These are phyloP conservation scores for Caradrina clavipalpis DNA, from an alignment of 2,888 invertebrate species.

Conservation along the genomic window DNA sequence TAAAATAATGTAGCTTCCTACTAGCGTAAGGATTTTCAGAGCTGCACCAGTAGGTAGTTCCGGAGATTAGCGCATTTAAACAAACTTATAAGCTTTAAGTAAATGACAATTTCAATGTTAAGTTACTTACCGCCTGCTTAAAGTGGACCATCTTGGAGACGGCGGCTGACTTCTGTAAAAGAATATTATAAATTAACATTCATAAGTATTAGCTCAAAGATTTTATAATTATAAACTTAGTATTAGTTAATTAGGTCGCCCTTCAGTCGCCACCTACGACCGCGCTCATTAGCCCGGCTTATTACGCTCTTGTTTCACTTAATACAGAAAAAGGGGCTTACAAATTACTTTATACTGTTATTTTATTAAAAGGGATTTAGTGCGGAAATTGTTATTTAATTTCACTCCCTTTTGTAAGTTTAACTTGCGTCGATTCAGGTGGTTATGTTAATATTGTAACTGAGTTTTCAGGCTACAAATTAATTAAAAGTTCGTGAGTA, in stretches of 20 bases:
- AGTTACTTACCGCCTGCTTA: slow-evolving; percentile 70
- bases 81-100: too few species aligned
- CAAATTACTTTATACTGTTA: slow-evolving; percentile 9
- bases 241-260: slow-evolving; percentile 29
- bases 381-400: slow-evolving; percentile 5
- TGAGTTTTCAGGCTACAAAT: background rate
- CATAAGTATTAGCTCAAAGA: slow-evolving; percentile 17
- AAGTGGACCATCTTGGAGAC: slow-evolving; percentile 71
- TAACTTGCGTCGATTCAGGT: background rate
- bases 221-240: slow-evolving; percentile 35
- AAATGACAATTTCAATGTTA: too few species aligned
- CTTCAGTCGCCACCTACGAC: background rate
- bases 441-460: background rate
- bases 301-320: slow-evolving; percentile 28
- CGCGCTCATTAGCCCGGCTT: slow-evolving; percentile 6
- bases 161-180: slow-evolving; percentile 67
- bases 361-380: slow-evolving; percentile 26
- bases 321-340: slow-evolving; percentile 16
- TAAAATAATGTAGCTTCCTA: too few species aligned
- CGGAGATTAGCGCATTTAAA: too few species aligned
- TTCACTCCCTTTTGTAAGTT: background rate
- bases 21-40: too few species aligned
- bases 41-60: too few species aligned
- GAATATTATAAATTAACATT: slow-evolving; percentile 18
- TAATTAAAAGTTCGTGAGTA: background rate